These are phyloP conservation scores for Drosophila anceps DNA, from an alignment of 2,888 invertebrate genomes.

Conservation along the genomic window DNA sequence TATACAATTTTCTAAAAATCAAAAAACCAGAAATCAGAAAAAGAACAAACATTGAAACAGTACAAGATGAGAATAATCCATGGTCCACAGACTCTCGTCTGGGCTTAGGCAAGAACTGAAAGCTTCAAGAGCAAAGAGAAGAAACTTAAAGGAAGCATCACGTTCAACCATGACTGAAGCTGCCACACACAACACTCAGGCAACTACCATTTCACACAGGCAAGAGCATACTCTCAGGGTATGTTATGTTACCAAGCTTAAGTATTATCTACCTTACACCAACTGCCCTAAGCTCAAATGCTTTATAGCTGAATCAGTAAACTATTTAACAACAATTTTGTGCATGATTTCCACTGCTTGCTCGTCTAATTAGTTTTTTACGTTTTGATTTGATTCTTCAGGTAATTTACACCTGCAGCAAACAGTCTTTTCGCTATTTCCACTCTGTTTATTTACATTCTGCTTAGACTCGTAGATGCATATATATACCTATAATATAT, in stretches of 20 bases:
- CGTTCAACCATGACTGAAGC: not conserved
- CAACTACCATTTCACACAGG: not conserved
- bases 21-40: too few species aligned
- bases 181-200: not conserved
- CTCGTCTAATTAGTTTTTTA: constrained; percentile 28
- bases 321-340: not conserved
- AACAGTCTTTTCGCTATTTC: constrained; percentile 17
- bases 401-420: constrained; percentile 42
- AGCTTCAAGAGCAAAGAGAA: too few species aligned
- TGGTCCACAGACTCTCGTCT: not conserved
- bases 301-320: not conserved
- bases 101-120: not conserved
- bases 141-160: too few species aligned
- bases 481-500: not conserved
- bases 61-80: too few species aligned
- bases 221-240: not conserved
- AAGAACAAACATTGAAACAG: too few species aligned
- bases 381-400: constrained; percentile 28
- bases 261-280: too few species aligned
- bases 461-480: constrained; percentile 15
- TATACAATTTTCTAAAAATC: too few species aligned
- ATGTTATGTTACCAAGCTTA: too few species aligned
- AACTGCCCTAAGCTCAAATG: not conserved
- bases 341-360: not conserved
- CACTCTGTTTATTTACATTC: not conserved